phyloP scores from a whole-genome alignment of 2,797 vertebrate genomes.

The Alcedo quadribrachys region DNA sequence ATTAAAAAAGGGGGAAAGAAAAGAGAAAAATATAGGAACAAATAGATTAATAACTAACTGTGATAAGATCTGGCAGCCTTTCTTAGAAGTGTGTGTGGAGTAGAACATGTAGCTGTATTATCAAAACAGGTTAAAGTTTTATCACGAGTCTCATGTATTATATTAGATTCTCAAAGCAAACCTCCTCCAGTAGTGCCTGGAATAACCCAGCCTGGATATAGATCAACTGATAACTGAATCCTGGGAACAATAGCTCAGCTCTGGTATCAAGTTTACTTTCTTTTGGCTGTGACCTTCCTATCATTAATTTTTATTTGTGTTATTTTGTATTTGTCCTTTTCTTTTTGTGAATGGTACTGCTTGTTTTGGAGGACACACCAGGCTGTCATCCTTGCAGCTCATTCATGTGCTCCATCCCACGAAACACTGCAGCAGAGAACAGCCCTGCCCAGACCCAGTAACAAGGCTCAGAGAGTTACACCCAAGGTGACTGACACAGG shows the following conservation, averaged over 20 bases:
- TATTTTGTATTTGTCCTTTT: neutral
- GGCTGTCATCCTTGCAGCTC: neutral
- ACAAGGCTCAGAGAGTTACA: neutral
- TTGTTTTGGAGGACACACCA: neutral
- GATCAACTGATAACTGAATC: slow-evolving; percentile 19
- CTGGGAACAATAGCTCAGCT: slow-evolving; percentile 17
- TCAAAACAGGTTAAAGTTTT: slow-evolving; percentile 38
- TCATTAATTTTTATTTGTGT: neutral
- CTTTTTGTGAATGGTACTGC: neutral
- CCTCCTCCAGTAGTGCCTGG: neutral
- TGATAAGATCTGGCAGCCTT: slow-evolving; percentile 25
- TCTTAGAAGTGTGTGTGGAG: neutral
- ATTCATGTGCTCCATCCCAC: neutral
- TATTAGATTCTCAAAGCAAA: slow-evolving; percentile 12
- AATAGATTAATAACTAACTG: slow-evolving; percentile 31
- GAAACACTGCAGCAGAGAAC: neutral
- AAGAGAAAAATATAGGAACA: neutral
- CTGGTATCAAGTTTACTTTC: neutral
- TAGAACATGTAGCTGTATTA: neutral
- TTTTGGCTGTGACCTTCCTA: neutral
- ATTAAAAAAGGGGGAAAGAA: neutral
- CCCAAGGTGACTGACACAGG: neutral
- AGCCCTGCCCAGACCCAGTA: neutral
- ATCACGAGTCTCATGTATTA: neutral
- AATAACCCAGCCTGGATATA: slow-evolving; percentile 27